Base-by-base conservation (phyloP, 2,888 invertebrate genomes). In the Petrolisthes manimaculis region DNA sequence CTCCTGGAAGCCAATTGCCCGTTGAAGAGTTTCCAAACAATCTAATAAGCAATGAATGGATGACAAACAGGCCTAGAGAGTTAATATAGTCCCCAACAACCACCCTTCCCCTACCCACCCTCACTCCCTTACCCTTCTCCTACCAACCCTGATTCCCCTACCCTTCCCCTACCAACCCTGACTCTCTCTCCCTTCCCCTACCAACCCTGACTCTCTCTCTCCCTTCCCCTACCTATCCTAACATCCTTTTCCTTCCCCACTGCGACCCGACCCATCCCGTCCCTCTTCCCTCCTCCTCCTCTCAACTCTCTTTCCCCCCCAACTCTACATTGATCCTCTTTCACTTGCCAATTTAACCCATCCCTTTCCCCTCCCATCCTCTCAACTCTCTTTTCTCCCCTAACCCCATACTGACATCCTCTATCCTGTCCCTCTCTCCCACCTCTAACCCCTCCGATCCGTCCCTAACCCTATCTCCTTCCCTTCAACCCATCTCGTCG, bases 11-110 rank as follows among this genome's bases (percentile, higher is more conserved):
- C 89, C 89, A 89, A 89, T 89, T 89, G 85, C 74, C 85, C 85
- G 86, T 85, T 89, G 86, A 89, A 89, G 89, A 89, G 86, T 89
- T 86, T 86, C 86, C 89, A 89, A 89, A 89, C 89, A 89, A 89
- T 89, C 86, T 89, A 89, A 89, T 89, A 89, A 89, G 89, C 89
- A 89, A 89, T 89, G 89, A 89, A 89, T 89, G 89, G 86, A 89
- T 89, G 86, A 89, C 89, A 89, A 89, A 89, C 89, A 89, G 83
- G 87, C 87, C 87, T 87, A 87, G 87, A 87, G 89, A 86, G 89
- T 83, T 89, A 89, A 89, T 89, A 89, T 89, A 83, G 83, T 74
- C 87, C 83, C 71, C 75, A 18, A 71, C 55, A 54, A 5, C 37
- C 56, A 56, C 61, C 37, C 55, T 4, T 24, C 5, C 79, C 79